Percentiles rank a stretch among this genome's conserved stretches.
Conservation (phyloP, 1,140 invertebrate genomes). For the Ladona fulva region DNA sequence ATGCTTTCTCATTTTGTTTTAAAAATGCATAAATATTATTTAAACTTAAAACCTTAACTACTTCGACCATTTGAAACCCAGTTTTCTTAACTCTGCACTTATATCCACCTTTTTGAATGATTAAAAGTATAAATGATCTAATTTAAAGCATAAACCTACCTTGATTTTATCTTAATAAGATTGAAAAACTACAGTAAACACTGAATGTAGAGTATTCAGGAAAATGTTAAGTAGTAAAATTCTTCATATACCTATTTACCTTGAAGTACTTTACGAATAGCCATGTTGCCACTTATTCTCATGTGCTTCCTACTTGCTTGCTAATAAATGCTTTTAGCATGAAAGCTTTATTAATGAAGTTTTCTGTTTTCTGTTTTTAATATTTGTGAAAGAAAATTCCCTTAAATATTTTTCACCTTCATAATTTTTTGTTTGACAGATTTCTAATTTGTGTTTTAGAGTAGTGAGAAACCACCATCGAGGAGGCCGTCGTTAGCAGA, state of each 20-base stretch:
- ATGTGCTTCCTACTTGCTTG: background rate
- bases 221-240: background rate
- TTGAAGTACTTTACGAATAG: background rate
- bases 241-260: background rate
- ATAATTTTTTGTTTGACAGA: slow-evolving; percentile 27
- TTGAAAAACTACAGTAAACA: background rate
- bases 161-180: background rate
- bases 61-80: background rate
- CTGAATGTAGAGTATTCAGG: background rate
- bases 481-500: slow-evolving; percentile 85
- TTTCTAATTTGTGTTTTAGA: slow-evolving; percentile 40
- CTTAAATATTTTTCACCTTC: background rate
- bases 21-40: background rate
- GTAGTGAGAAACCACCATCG: slow-evolving; percentile 43
- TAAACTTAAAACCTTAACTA: background rate
- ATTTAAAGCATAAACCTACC: background rate
- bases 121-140: background rate
- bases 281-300: background rate
- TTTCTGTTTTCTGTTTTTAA: background rate
- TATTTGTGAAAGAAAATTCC: background rate
- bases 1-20: slow-evolving; percentile 15
- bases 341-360: background rate
- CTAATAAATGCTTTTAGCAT: slow-evolving; percentile 20
- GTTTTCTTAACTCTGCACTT: slow-evolving; percentile 3
- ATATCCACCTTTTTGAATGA: background rate